A percentile compares a stretch with the other conserved stretches of the same genome.
Evolutionary conservation across 2,797 vertebrate species (phyloP).

Genomic region (Oreortyx pictus): DNA sequence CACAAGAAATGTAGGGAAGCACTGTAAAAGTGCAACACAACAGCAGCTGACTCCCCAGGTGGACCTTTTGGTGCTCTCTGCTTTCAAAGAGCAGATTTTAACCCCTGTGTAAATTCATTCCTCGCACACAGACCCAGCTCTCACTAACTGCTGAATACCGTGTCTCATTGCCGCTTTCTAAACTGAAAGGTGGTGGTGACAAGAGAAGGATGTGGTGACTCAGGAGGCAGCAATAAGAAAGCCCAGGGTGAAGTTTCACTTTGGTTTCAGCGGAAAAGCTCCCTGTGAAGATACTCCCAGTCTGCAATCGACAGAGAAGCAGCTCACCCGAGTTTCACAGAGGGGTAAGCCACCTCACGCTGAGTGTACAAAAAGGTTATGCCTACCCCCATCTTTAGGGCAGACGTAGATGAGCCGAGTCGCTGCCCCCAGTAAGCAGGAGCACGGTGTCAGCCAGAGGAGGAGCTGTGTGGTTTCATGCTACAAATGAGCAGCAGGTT

Average conservation of each 20-base stretch:
- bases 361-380: background rate
- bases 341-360: background rate
- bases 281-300: background rate
- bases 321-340: background rate
- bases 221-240: slow-evolving; percentile 14
- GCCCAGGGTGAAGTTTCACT: slow-evolving; percentile 18
- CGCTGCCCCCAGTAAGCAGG: background rate
- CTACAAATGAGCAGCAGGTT: background rate
- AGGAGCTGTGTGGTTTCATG: background rate
- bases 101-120: background rate
- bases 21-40: background rate
- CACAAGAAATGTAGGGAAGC: slow-evolving; percentile 21
- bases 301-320: background rate
- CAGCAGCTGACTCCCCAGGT: slow-evolving; percentile 3
- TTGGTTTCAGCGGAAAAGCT: slow-evolving; percentile 28
- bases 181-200: background rate
- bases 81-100: slow-evolving; percentile 8
- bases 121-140: background rate
- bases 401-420: accelerated
- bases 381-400: background rate
- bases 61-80: background rate
- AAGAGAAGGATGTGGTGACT: slow-evolving; percentile 60
- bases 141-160: accelerated
- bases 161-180: background rate
- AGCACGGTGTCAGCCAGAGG: background rate